phyloP scores from a whole-genome alignment of 2,113 vertebrate genomes.

The Apodemus sylvaticus region DNA sequence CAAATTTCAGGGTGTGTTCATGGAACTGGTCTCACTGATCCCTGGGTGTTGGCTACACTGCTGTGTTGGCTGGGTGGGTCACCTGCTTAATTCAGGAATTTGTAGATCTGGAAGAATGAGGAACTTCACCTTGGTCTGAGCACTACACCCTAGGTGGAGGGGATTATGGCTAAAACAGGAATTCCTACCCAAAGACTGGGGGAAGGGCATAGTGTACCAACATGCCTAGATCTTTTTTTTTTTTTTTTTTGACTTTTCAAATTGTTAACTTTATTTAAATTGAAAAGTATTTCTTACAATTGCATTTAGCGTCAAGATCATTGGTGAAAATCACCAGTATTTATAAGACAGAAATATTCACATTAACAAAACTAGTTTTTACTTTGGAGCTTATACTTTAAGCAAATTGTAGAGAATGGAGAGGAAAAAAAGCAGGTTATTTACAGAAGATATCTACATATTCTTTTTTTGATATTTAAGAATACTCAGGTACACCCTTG shows the following conservation, averaged over 20 bases:
- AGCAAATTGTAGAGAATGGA: slow-evolving; percentile 65
- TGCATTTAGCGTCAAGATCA: slow-evolving; percentile 31
- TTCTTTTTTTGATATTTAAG: background rate
- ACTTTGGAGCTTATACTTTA: slow-evolving; percentile 65
- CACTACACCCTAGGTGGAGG: no score
- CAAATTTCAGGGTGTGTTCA: no score
- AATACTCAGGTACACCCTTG: slow-evolving; percentile 56
- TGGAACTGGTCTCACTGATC: no score
- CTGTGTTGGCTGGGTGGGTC: no score
- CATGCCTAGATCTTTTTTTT: no score
- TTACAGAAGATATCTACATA: slow-evolving; percentile 90
- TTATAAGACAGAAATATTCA: slow-evolving; percentile 28
- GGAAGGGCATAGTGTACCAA: no score
- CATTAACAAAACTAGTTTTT: slow-evolving; percentile 66
- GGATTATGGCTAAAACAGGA: no score
- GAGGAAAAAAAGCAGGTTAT: slow-evolving; percentile 79
- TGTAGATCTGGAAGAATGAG: no score
- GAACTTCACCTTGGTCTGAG: no score
- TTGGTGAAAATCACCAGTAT: slow-evolving; percentile 44
- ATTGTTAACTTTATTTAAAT: slow-evolving; percentile 76
- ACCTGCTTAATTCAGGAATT: no score
- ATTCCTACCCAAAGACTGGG: no score
- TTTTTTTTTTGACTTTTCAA: slow-evolving; percentile 43
- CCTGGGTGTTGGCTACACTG: no score
- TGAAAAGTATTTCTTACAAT: slow-evolving; percentile 68